Base-by-base conservation (phyloP, 2,113 vertebrate genomes). In the Elephas maximus region DNA sequence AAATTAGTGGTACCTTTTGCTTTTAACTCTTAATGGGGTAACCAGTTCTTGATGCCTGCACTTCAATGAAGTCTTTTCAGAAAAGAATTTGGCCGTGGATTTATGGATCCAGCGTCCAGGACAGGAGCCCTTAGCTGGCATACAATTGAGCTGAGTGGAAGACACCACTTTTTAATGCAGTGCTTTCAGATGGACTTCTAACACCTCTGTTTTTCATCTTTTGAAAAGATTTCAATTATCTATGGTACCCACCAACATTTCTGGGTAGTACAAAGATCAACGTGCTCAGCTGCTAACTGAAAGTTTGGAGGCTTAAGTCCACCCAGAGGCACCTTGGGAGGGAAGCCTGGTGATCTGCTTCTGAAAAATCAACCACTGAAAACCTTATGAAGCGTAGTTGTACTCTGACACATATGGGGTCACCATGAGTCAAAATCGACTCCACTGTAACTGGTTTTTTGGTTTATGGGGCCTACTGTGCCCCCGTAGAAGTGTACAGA, bases 11-110 rank as follows among this genome's bases (percentile, higher is more conserved):
- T 41, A 23, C 41, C 83, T 92, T 89, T 69, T 30, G 51, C 51
- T 78, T 93, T 95, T 96, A 90, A 93, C 89, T 79, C 95, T 81
- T 44, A 81, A 30, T 23, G 12, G 78, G 74, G 63, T 45, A 24
- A 5, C 8, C 28, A 0, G 3, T 73, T 77, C 60, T n/a, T 9
- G n/a, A 3, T 62, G 12, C 67, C 23, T 45, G 37, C 33, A 0
- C 51, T 15, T n/a, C 8, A 0, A 1, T 0, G 37, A 44, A 28
- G 65, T 30, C 67, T 9, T 78, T 45, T 4, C 21, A 6, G 51
- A 77, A 92, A 63, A 51, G 63, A 5, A 33, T 33, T 78, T 88
- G 1, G 0, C 67, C 5, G 20, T 1, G 6, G 4, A 1, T 81
- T 4, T 30, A 6, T 14, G 60, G 60, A 57, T 21, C 41, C 30